Conservation (phyloP, 1,140 invertebrate genomes). For the Macrosteles quadrilineatus region DNA sequence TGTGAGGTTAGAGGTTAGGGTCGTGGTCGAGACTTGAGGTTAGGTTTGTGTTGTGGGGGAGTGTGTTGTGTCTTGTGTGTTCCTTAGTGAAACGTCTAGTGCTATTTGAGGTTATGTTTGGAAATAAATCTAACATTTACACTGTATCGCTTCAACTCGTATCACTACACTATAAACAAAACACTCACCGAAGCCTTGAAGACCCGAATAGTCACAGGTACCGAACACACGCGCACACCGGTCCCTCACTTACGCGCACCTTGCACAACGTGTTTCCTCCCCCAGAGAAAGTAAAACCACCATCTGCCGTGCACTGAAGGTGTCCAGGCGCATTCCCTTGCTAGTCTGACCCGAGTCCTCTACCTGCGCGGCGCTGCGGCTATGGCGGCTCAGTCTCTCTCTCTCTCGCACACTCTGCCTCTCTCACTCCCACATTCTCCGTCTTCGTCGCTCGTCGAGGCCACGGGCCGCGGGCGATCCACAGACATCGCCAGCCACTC, state of each 20-base stretch:
- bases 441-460: neutral
- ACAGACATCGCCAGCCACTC: conserved; percentile 14
- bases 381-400: conserved; percentile 26
- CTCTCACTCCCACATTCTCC: conserved; percentile 29
- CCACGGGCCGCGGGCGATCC: conserved; percentile 12
- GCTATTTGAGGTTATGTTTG: no score
- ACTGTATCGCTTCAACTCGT: no score
- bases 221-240: neutral
- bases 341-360: neutral
- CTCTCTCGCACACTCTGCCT: conserved; percentile 20
- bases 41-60: no score
- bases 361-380: neutral
- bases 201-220: neutral
- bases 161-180: no score
- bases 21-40: neutral
- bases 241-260: neutral
- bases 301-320: conserved; percentile 4
- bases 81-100: no score
- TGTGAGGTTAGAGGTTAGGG: neutral
- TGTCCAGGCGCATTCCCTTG: neutral
- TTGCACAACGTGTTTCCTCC: conserved; percentile 24
- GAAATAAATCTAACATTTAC: no score
- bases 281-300: conserved; percentile 16
- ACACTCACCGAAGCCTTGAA: conserved; percentile 2
- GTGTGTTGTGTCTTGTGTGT: no score